These are phyloP conservation scores for Borostomias antarcticus DNA, from an alignment of 2,797 vertebrate species.

Conservation along the genomic window DNA sequence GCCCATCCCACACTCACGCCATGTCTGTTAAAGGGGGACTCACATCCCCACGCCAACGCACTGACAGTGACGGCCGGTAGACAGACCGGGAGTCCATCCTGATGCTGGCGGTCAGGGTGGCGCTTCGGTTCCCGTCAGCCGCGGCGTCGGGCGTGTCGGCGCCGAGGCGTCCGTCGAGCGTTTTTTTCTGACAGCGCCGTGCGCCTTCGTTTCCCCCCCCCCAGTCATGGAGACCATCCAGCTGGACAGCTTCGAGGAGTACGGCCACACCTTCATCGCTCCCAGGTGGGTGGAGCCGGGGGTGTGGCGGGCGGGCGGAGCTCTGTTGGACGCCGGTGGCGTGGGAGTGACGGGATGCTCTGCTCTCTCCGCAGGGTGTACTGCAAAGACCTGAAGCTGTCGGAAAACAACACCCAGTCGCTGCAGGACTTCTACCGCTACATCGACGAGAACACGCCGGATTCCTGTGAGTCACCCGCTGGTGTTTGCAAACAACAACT, in stretches of 20 bases:
- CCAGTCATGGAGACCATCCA: slow-evolving; percentile 89
- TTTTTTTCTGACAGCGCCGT: not conserved
- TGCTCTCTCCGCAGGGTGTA: slow-evolving; percentile 80
- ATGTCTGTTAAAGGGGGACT: no score
- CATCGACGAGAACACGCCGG: slow-evolving; percentile 85
- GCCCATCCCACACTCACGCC: no score
- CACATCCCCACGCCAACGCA: no score
- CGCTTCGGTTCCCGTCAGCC: no score
- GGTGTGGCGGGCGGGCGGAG: not conserved
- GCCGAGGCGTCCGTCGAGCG: no score
- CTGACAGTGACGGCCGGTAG: no score
- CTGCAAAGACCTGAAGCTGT: slow-evolving; percentile 89
- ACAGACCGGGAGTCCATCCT: no score
- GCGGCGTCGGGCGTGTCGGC: no score
- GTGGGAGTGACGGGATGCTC: not conserved
- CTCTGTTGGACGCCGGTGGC: no score
- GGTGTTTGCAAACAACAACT: slow-evolving; percentile 35
- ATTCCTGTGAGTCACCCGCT: slow-evolving; percentile 67
- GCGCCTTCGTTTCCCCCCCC: slow-evolving; percentile 54
- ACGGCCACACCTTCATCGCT: slow-evolving; percentile 90
- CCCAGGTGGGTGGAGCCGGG: slow-evolving; percentile 82
- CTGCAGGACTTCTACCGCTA: slow-evolving; percentile 90
- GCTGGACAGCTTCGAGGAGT: slow-evolving; percentile 86
- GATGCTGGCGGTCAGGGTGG: no score
- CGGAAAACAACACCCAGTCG: slow-evolving; percentile 93